These are phyloP conservation scores for Circaetus gallicus DNA, from an alignment of 2,113 vertebrate species.

Conservation along the genomic window DNA sequence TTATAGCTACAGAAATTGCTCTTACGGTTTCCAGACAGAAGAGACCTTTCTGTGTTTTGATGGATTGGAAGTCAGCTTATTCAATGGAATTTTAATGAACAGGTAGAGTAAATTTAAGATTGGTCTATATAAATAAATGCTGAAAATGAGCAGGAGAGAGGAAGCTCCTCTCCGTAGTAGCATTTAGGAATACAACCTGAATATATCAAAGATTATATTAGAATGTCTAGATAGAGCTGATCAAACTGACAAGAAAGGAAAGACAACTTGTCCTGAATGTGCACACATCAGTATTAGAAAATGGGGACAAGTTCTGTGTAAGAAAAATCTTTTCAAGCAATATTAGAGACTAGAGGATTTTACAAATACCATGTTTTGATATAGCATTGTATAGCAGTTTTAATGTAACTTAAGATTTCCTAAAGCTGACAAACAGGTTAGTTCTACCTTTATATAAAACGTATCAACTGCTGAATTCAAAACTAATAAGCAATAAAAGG, in stretches of 20 bases:
- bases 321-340: neutral
- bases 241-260: neutral
- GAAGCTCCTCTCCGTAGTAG: neutral
- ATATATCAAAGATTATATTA: neutral
- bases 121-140: neutral
- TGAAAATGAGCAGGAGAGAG: neutral
- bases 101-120: neutral
- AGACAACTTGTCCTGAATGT: neutral
- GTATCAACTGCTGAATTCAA: neutral
- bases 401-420: neutral
- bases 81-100: neutral
- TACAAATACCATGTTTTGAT: neutral
- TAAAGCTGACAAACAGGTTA: neutral
- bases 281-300: neutral
- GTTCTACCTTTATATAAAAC: neutral
- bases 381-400: neutral
- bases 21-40: neutral
- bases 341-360: neutral
- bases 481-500: neutral
- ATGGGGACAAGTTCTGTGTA: neutral
- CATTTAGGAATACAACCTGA: neutral
- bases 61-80: neutral
- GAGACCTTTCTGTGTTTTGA: neutral
- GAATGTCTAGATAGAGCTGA: neutral
- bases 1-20: neutral